Conservation (phyloP, 2,888 invertebrate species). For the Dysmachus trigonus region DNA sequence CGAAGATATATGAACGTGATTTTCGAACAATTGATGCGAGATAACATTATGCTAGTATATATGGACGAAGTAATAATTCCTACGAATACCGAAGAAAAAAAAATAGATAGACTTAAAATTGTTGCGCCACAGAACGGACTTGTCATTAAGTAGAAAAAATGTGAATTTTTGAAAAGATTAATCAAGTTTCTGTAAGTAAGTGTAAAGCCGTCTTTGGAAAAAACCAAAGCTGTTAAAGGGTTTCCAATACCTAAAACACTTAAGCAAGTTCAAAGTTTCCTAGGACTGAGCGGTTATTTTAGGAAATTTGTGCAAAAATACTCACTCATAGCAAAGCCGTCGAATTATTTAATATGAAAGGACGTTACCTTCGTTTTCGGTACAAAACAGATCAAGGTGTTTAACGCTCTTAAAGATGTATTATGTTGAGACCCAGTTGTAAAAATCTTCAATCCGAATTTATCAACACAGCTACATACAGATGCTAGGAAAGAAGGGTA, state of each 20-base stretch:
- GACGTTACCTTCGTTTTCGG: constrained; percentile 47
- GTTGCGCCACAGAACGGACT: constrained; percentile 42
- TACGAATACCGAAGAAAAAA: constrained; percentile 37
- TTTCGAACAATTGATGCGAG: constrained; percentile 41
- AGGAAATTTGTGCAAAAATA: too few relatives aligned
- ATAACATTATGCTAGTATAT: constrained; percentile 49
- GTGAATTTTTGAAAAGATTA: constrained; percentile 51
- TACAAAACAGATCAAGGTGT: constrained; percentile 47
- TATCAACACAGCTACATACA: neutral
- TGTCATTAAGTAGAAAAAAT: constrained; percentile 50
- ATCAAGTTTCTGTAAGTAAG: constrained; percentile 50
- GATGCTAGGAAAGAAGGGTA: neutral
- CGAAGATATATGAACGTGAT: constrained; percentile 50
- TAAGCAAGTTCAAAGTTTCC: constrained; percentile 52
- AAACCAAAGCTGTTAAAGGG: constrained; percentile 48
- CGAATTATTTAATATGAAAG: constrained; percentile 49
- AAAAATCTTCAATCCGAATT: neutral
- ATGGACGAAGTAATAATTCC: constrained; percentile 53
- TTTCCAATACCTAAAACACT: constrained; percentile 52
- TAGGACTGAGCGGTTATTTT: constrained; percentile 53
- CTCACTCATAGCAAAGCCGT: constrained; percentile 49
- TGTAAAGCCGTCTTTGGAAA: too few relatives aligned
- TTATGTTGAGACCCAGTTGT: constrained; percentile 44
- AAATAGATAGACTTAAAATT: constrained; percentile 35
- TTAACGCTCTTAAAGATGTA: constrained; percentile 47